Evolutionary conservation across 2,888 invertebrate genomes (phyloP).

Genomic region (Strigamia maritima): DNA sequence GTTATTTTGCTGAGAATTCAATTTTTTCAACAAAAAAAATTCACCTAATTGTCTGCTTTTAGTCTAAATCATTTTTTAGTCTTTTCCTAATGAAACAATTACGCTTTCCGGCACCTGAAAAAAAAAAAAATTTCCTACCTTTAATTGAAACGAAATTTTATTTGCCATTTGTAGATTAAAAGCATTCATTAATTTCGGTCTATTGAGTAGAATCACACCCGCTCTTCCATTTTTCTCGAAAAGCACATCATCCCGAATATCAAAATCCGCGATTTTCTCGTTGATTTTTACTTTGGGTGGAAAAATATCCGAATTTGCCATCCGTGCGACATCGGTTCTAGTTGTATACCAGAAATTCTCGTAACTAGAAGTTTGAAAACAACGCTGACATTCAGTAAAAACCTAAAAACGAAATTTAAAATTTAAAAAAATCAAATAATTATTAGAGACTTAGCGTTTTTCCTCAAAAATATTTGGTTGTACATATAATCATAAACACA

Average conservation of each 20-base stretch:
- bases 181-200: conserved; percentile 74
- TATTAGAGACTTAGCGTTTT: too few relatives aligned
- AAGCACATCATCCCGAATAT: conserved; percentile 42
- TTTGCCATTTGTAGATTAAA: conserved; percentile 72
- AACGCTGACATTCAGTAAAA: not conserved
- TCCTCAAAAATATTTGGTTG: too few relatives aligned
- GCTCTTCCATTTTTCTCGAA: conserved; percentile 53
- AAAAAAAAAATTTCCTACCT: conserved; percentile 50
- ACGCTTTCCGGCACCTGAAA: too few relatives aligned
- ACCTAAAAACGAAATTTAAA: not conserved
- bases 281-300: not conserved
- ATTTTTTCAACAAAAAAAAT: not conserved
- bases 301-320: not conserved
- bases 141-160: conserved; percentile 68
- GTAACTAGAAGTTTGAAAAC: not conserved
- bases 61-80: too few relatives aligned
- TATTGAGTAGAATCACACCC: conserved; percentile 68
- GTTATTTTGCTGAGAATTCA: too few relatives aligned
- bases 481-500: too few relatives aligned
- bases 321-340: not conserved
- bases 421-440: too few relatives aligned
- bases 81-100: too few relatives aligned
- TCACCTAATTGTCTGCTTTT: too few relatives aligned
- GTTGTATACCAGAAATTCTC: not conserved
- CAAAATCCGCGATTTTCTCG: not conserved